Conservation (phyloP, 2,888 invertebrate species). For the Bombylius discolor region DNA sequence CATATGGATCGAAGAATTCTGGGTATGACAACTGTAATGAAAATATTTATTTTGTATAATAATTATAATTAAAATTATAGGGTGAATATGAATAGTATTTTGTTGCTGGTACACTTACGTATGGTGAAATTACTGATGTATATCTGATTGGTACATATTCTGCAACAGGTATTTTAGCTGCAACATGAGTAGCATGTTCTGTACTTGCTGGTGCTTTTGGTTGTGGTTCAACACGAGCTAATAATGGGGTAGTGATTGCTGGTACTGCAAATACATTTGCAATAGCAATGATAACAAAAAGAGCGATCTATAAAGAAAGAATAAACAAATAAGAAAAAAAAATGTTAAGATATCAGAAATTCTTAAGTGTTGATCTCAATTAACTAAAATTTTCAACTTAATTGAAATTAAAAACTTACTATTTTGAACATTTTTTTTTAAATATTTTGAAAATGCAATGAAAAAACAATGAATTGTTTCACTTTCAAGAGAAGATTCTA, state of each 20-base stretch:
- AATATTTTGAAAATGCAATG: too few species aligned
- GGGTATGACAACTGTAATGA: slow-evolving; percentile 3
- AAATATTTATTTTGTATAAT: neutral
- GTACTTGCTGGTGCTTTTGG: slow-evolving; percentile 12
- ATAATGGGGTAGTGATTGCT: slow-evolving; percentile 8
- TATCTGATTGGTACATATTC: neutral
- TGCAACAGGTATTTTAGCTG: slow-evolving; percentile 8
- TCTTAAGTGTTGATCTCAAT: too few species aligned
- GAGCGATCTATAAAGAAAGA: neutral
- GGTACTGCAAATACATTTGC: neutral
- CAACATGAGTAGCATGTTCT: slow-evolving; percentile 11
- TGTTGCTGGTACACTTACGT: too few species aligned
- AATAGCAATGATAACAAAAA: slow-evolving; percentile 3
- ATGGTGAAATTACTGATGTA: neutral
- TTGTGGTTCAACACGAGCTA: slow-evolving; percentile 6
- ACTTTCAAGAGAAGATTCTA: neutral
- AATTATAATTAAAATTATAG: too few species aligned
- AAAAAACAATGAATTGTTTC: neutral
- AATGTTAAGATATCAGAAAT: too few species aligned
- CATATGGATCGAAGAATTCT: slow-evolving; percentile 5
- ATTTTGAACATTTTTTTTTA: slow-evolving; percentile 27
- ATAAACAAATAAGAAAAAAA: too few species aligned
- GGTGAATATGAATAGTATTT: neutral
- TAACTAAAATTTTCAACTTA: too few species aligned
- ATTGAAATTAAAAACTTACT: slow-evolving; percentile 21